phyloP scores from a whole-genome alignment of 53 echinoderm and acorn worm genomes.

The Paelopatides confundens region DNA sequence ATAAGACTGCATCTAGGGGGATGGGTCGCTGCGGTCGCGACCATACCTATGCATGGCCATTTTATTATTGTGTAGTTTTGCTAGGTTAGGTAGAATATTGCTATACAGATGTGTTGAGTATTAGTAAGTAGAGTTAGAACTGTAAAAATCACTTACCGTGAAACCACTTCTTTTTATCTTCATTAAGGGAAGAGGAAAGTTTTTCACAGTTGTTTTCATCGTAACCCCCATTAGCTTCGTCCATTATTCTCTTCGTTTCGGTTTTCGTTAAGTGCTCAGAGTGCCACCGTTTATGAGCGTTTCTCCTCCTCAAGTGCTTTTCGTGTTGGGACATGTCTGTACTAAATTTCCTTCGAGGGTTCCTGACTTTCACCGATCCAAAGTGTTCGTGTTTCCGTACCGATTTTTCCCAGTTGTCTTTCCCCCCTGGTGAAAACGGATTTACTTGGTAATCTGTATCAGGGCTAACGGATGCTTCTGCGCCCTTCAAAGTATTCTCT shows the following conservation, averaged over 20 bases:
- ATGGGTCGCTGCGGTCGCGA: no score
- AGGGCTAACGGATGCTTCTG: neutral
- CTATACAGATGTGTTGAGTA: no score
- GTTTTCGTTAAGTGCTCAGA: conserved; percentile 29
- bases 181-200: conserved; percentile 26
- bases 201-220: neutral
- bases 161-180: neutral
- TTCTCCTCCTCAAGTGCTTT: conserved; percentile 26
- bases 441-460: neutral
- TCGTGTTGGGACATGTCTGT: conserved; percentile 9
- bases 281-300: conserved; percentile 49
- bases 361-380: conserved; percentile 21
- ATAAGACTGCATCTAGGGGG: no score
- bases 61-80: no score
- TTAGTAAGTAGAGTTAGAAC: no score
- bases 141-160: conserved; percentile 11
- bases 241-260: conserved; percentile 12
- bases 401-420: neutral
- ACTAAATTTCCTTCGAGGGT: neutral
- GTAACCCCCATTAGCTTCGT: neutral
- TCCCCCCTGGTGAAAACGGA: neutral
- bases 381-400: neutral
- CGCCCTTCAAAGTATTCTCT: neutral
- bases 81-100: no score
- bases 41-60: no score